Evolutionary conservation across 2,797 vertebrate genomes (phyloP), one percentile per base, ranked within the genome.

Genomic region (Lycodopsis pacificus): DNA sequence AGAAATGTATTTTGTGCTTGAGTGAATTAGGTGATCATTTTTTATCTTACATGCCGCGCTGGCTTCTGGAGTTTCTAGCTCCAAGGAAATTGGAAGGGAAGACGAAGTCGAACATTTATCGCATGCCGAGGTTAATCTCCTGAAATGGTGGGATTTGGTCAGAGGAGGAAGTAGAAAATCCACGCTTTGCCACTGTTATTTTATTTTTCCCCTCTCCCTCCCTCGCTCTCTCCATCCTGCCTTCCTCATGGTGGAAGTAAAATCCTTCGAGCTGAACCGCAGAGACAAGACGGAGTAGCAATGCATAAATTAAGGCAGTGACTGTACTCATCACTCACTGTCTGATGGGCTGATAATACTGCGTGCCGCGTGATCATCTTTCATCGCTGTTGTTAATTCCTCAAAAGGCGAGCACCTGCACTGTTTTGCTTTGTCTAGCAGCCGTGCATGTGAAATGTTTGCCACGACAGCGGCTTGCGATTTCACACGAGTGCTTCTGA

Each of bases 1-100:
- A 90, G 94, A 95, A 96, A 95, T 95, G 94, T 95, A 96, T 96
- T 96, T 96, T 96, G 93, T 96, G 95, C 95, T 95, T 95, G 95
- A 96, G 91, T 96, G 95, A 96, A 96, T 95, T 95, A 95, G 94
- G 95, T 95, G 95, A 96, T 96, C 94, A 95, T 95, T 95, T 95
- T 95, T 95, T 95, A 96, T 96, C 95, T 96, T 93, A 93, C 94
- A 95, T 83, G 90, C 93, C 88, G 89, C 80, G 86, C 86, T 93
- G 94, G 93, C 93, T 96, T 95, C 92, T 95, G 92, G 93, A 95
- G 94, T 94, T 94, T 91, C 89, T 91, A 82, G 93, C 94, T 92
- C 87, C 90, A 91, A 95, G 95, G 90, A 96, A 95, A 96, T 96
- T 95, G 95, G 93, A 94, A 94, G 91, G 93, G 92, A 91, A 91